Evolutionary conservation across 92 coral and sea anemone species (phyloP).

Genomic region (Phenganax marumi): DNA sequence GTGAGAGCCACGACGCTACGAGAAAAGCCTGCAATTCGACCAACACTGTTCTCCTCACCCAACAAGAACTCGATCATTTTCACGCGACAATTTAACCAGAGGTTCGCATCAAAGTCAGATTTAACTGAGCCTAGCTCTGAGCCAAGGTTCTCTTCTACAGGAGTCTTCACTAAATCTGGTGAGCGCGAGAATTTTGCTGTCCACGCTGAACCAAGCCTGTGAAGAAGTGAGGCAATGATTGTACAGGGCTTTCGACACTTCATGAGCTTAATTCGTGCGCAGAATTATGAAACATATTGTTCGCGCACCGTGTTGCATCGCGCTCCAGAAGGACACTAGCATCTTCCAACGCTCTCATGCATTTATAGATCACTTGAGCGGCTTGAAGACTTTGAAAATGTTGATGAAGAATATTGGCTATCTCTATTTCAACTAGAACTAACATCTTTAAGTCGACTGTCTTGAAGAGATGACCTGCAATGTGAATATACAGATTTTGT

Average conservation of each 20-base stretch:
- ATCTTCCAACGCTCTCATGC: conserved; percentile 92
- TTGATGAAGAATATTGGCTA: conserved; percentile 69
- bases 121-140: conserved; percentile 62
- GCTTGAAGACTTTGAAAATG: conserved; percentile 72
- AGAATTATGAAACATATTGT: too few species aligned
- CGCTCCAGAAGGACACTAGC: conserved; percentile 82
- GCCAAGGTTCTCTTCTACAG: conserved; percentile 6
- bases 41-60: conserved; percentile 89
- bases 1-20: conserved; percentile 83
- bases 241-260: not conserved
- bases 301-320: conserved; percentile 67
- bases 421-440: conserved; percentile 68
- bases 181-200: conserved; percentile 39
- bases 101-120: conserved; percentile 80
- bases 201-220: conserved; percentile 38
- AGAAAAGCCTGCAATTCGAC: conserved; percentile 79
- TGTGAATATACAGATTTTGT: not conserved
- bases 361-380: conserved; percentile 72
- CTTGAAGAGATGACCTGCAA: conserved; percentile 61
- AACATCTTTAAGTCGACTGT: conserved; percentile 78
- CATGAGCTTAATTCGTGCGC: not conserved
- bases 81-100: conserved; percentile 86
- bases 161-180: conserved; percentile 22
- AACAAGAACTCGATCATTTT: conserved; percentile 76
- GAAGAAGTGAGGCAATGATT: not conserved